These are phyloP conservation scores for rabbit (Oryctolagus cuniculus) DNA, from an alignment of 2,113 vertebrate genomes.

Conservation along the genomic window DNA sequence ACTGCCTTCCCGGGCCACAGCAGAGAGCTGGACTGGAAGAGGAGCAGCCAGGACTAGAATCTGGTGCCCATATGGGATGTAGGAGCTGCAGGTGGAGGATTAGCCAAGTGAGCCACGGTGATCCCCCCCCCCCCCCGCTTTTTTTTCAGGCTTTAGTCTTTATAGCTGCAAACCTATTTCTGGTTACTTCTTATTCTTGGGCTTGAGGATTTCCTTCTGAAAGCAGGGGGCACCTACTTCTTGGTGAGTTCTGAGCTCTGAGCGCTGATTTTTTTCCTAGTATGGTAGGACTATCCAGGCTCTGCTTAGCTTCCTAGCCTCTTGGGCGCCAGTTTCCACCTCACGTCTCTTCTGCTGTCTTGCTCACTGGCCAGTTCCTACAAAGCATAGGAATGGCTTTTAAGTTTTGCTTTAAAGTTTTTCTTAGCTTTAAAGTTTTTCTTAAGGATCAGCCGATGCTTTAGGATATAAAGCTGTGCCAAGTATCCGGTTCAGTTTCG, in stretches of 20 bases:
- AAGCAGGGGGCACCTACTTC: background rate
- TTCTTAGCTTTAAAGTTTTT: background rate
- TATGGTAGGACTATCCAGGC: too few relatives aligned
- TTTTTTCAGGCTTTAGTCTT: background rate
- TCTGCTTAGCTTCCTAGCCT: background rate
- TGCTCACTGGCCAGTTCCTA: background rate
- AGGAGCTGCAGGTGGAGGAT: too few relatives aligned
- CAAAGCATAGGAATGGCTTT: background rate
- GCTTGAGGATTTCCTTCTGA: background rate
- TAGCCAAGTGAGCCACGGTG: too few relatives aligned
- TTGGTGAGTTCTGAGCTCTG: background rate
- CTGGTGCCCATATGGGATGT: too few relatives aligned
- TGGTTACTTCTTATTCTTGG: background rate
- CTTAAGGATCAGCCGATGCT: background rate
- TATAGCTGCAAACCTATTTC: background rate
- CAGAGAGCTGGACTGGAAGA: too few relatives aligned
- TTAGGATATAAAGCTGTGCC: background rate
- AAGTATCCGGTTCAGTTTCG: background rate
- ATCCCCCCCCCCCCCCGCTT: too few relatives aligned
- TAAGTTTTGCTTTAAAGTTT: background rate
- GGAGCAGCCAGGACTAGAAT: too few relatives aligned
- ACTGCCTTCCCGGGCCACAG: too few relatives aligned
- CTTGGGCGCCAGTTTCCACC: background rate
- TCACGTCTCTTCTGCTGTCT: background rate
- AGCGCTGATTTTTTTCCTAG: background rate